Base-by-base conservation (phyloP, 1,140 invertebrate genomes). In the Drosophila sucinea region DNA sequence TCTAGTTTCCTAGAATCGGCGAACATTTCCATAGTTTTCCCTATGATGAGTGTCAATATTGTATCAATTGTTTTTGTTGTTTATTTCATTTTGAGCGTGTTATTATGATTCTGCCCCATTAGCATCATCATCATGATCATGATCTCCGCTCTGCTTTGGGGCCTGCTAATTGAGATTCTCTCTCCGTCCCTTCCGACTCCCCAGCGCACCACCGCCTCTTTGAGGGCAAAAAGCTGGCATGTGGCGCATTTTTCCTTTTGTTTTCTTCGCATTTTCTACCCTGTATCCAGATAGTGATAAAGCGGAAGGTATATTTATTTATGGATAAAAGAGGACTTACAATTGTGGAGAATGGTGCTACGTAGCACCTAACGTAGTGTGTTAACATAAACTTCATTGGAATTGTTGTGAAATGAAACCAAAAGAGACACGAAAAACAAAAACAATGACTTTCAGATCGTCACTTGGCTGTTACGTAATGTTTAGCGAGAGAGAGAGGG, bases 151-250 rank as follows among this genome's bases (percentile, higher is more conserved):
- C 40, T 58, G 44, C 67, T 64, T 23, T 47, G 55, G 25, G 10
- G 32, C 11, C 68, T 65, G 68, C 47, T 51, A 38, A 29, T 32
- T 17, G 33, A 32, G 32, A 41, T 64, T 51, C 40, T 51, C 41
- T 54, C 47, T 54, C 23, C 17, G 17, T 17, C 51, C 29, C 47
- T 23, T 17, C 27, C 1, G 7, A 6, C 33, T 35, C 10, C 35
- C 35, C 32, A 1, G 4, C 7, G 1, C 58, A 11, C 33, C 17
- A 17, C 3, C 44, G 10, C 65, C 27, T 60, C 35, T n/a, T 62
- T 30, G 54, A 60, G 17, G 17, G 74, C 75, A 47, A 47, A 23
- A 47, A 70, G 58, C 54, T 58, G 70, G 44, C 60, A 41, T 68
- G 38, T 30, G 23, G 51, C 70, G 51, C 41, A 51, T 60, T 70